Base-by-base conservation (phyloP, 2,113 vertebrate genomes). In the Caranx ignobilis region DNA sequence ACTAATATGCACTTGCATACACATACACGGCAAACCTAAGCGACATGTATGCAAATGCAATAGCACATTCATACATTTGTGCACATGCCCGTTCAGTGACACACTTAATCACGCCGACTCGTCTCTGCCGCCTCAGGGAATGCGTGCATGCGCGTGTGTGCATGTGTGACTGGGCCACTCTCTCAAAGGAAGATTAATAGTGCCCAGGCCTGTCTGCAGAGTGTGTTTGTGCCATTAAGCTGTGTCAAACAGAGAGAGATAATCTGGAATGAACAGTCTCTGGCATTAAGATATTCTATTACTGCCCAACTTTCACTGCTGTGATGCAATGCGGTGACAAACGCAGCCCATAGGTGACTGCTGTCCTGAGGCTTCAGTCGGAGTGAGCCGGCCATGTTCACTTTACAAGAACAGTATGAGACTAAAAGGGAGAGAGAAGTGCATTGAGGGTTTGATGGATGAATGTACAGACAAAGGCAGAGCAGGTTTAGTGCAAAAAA, bases 161-260 rank as follows among this genome's bases (percentile, higher is more conserved):
- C 68, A n/a, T 54, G 41, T 74, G 61, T 59, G 12, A 57, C 78
- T 66, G 70, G 34, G 61, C 59, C 34, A 13, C 48, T 77, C 50
- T 47, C 75, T 83, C 77, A 77, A 66, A 82, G 74, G 61, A 82
- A 87, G 84, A 91, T 88, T 90, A 82, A 88, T 83, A 83, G 60
- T 68, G 63, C 64, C 67, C 12, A 50, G 83, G 84, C 18, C 60
- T 60, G 56, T 80, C 68, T 39, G 70, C 65, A 68, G 54, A 72
- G 72, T 93, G 87, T 66, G 83, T 88, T 82, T 83, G 84, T 86
- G 75, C 85, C 86, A 89, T 91, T 92, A 89, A 87, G 64, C 78
- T 76, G 79, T 81, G 84, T 83, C 83, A 77, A 71, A 85, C 89
- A 77, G 59, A 78, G 75, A 87, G 87, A 31, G 78, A 71, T 93